Evolutionary conservation across 2,888 invertebrate species (phyloP), one percentile per base, ranked within the genome.

Genomic region (Dryobota labecula): DNA sequence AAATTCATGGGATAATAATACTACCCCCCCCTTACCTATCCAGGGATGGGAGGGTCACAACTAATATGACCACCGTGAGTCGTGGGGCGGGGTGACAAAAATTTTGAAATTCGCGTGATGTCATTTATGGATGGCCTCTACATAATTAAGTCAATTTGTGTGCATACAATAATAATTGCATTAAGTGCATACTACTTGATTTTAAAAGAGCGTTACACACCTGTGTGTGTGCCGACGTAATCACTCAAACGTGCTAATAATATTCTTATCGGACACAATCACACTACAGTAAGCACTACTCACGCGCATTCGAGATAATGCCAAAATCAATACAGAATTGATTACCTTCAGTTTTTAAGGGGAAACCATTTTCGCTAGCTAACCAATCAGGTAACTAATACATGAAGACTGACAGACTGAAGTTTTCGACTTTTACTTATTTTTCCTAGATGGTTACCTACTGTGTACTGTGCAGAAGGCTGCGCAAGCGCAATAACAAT

Each of bases 301-400:
- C 79, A 79, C 57, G 76, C 72, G 76, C 76, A 71, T 36, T 61
- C 61, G 27, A 76, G 79, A 76, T 79, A 79, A 72, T 58, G 53
- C 56, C 49, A 71, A 76, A 78, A 76, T 71, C 71, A 79, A 76
- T 74, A 74, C 9, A 36, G 24, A 43, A 71, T 33, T 65, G 71
- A 68, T 68, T 65, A 20, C 20, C 7, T 63, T 15, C 38, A 15
- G 0, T 30, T 7, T 33, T 68, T 8, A 8, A 30, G 7, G 43
- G 4, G 15, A 43, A 60, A 27, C 24, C 4, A 60, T 43, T 27
- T 58, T 58, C 6, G 24, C 38, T 27, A 24, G 9, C 36, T n/a
- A 36, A 36, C 15, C n/a, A 57, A 36, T 24, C 9, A 24, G 5
- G 13, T 33, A 36, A 13, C 13, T 54, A 15, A 5, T 43, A 56